Base-by-base conservation (phyloP, 1,140 invertebrate species). In the Theocolax elegans region DNA sequence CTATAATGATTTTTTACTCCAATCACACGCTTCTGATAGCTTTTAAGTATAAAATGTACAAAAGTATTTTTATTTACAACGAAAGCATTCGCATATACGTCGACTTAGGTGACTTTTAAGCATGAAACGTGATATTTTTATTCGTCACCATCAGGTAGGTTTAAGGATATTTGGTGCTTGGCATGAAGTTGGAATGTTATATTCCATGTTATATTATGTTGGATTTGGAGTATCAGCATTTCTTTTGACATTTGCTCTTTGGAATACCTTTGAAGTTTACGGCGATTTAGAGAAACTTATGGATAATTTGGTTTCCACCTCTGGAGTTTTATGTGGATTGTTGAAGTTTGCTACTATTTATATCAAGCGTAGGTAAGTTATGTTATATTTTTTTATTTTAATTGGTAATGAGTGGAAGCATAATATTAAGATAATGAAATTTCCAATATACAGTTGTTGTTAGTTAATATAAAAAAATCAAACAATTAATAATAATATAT, bases 261-360 rank as follows among this genome's bases (percentile, higher is more conserved):
- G 59, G 67, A 63, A 70, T 21, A 13, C 25, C 6, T 19, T 23
- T 25, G 40, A 17, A 23, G 40, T 60, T 13, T 56, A 44, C 13
- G n/a, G 25, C 7, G 23, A 70, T 56, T 51, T 70, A 19, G 67
- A 70, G 15, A 29, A n/a, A 9, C 59, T 70, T 8, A 70, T 70
- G 67, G 59, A 63, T 40, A 70, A 70, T 46, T 56, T 70, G 35
- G 46, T 63, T 35, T 59, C 59, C 2, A 54, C 59, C 0, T 46
- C 63, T 10, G 59, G 59, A 23, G 49, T 63, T 13, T 3, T 63
- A 3, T 40, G 19, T 3, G 67, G 38, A 17, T 17, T 70, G 56
- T 49, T 31, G 13, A 63, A 70, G 15, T 25, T 70, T 8, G 42
- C 48, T 2, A 46, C 25, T 13, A 17, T 70, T 27, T 42, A 29